Conservation (phyloP, 1,140 invertebrate genomes). For the Eubasilissa regina region DNA sequence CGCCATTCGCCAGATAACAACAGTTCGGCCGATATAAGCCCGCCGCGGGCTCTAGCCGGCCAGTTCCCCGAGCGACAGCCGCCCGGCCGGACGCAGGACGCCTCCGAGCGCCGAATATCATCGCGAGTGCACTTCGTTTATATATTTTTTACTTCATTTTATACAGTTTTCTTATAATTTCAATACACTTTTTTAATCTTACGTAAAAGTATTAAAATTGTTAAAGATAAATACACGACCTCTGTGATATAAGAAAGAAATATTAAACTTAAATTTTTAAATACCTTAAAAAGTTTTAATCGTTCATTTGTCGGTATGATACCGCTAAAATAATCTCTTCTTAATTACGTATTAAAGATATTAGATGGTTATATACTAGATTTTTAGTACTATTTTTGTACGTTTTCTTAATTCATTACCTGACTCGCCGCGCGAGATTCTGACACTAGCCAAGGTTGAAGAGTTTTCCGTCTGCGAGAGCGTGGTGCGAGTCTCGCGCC, state of each 20-base stretch:
- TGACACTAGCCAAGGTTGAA: background rate
- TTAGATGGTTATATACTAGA: conserved; percentile 30
- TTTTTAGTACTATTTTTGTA: conserved; percentile 42
- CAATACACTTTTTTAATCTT: conserved; percentile 26
- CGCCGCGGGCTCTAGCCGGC: background rate
- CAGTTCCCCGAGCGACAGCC: conserved; percentile 34
- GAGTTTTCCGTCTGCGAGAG: background rate
- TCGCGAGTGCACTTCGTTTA: conserved; percentile 15
- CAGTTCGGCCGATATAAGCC: background rate
- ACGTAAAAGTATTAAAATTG: conserved; percentile 35
- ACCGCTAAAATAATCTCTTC: conserved; percentile 44
- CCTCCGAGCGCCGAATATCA: conserved; percentile 34
- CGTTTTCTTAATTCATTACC: conserved; percentile 43
- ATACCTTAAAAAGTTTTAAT: conserved; percentile 38
- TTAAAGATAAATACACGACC: conserved; percentile 38
- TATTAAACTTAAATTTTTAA: conserved; percentile 45
- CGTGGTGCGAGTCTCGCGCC: too few relatives aligned
- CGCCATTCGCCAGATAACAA: conserved; percentile 24
- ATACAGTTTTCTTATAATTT: conserved; percentile 38
- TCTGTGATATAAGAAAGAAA: conserved; percentile 48
- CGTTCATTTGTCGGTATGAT: conserved; percentile 21
- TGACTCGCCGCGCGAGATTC: conserved; percentile 18
- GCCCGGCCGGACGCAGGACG: conserved; percentile 33
- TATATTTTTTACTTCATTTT: conserved; percentile 44
- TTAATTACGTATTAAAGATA: conserved; percentile 41